Evolutionary conservation across 1,140 invertebrate species (phyloP).

Genomic region (Adoxophyes honmai): DNA sequence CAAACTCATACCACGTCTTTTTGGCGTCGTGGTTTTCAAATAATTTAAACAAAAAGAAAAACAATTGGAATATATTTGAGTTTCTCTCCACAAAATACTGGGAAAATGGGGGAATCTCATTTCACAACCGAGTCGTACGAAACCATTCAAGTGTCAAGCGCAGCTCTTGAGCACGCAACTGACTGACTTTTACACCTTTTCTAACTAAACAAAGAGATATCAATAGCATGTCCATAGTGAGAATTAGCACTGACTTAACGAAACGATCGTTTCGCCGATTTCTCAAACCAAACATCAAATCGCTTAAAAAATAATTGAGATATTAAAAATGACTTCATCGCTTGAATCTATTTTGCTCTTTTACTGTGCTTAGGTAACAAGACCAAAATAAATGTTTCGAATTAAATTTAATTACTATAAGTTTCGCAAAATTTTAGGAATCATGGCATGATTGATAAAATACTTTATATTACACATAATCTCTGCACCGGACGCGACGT

Average conservation of each 20-base stretch:
- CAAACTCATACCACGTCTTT: too few species aligned
- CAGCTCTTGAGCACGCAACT: constrained; percentile 4
- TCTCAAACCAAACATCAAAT: neutral
- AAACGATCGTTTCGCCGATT: neutral
- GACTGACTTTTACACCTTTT: constrained; percentile 11
- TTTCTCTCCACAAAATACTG: constrained; percentile 12
- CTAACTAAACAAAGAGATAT: constrained; percentile 8
- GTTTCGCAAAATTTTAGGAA: neutral
- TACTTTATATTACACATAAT: constrained; percentile 1
- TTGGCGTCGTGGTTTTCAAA: too few species aligned
- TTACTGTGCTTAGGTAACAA: too few species aligned
- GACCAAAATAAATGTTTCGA: neutral
- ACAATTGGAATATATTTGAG: constrained; percentile 1
- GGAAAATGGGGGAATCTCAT: neutral
- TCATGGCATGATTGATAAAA: neutral
- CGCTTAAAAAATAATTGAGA: neutral
- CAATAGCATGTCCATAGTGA: constrained; percentile 7
- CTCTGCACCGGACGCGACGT: neutral
- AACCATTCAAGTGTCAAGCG: constrained; percentile 11
- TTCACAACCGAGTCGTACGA: constrained; percentile 8
- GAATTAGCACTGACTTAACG: neutral
- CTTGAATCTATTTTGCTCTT: too few species aligned
- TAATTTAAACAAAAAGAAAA: neutral
- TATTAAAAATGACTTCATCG: too few species aligned
- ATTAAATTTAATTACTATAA: neutral